Evolutionary conservation across 2,797 vertebrate genomes (phyloP), one percentile per base, ranked within the genome.

Genomic region (Acipenser transmontanus): DNA sequence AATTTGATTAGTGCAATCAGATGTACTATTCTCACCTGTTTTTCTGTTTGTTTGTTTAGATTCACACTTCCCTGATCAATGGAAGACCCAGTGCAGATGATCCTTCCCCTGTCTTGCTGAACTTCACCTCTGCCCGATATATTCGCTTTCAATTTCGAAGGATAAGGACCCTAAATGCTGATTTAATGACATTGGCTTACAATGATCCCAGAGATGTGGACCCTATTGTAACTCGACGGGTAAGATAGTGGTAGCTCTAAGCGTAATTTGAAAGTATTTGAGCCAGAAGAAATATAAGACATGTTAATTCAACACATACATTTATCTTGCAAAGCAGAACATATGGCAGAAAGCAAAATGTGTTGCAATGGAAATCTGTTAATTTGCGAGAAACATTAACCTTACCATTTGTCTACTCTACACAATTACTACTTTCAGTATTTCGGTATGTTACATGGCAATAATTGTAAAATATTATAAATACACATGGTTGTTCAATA

Each of bases 11-110:
- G 13, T 17, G 4, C 61, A 61, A 61, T 66, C 8, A 11, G 63
- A 70, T 75, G 61, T 48, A 69, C 69, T 66, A 71, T 73, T 71
- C 52, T 67, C 67, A 10, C 49, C n/a, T 13, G n/a, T 8, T 12
- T 8, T 51, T 60, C 59, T 62, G 14, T 59, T 57, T 34, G 50
- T 65, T 61, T 61, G 11, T 66, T 2, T 79, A 99, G 97, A 99
- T 99, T 83, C 96, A 98, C 74, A 93, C 94, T 0, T 99, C 97
- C 69, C 72, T 98, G 70, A 95, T 99, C 82, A 98, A 96, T 54
- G 95, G 95, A 6, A 90, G 96, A 12, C 96, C 97, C 13, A 98
- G 95, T 61, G 95, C 95, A 1, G 95, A 98, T 0, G 94, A 98
- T 77, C 96, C 95, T 0, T 97, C 96, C 1, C 88, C 84, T 0